These are phyloP conservation scores for Megamerina dolium DNA, from an alignment of 2,888 invertebrate species.

Conservation along the genomic window DNA sequence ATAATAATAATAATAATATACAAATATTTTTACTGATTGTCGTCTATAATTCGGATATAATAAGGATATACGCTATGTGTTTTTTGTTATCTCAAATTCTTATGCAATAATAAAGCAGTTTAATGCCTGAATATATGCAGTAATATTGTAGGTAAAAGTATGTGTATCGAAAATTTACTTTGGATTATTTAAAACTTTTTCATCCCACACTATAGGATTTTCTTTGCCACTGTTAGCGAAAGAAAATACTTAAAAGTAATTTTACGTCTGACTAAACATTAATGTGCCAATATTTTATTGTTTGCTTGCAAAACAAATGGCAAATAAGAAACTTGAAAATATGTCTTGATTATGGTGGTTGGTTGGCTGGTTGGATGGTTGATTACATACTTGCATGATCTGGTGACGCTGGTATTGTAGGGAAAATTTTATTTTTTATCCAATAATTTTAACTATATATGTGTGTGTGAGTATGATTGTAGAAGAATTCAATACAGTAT, in stretches of 20 bases:
- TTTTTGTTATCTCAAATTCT: too few relatives aligned
- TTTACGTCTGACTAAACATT: slow-evolving; percentile 51
- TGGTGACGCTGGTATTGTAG: too few relatives aligned
- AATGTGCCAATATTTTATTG: slow-evolving; percentile 51
- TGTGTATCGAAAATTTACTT: slow-evolving; percentile 23
- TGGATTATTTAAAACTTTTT: slow-evolving; percentile 34
- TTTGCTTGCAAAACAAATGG: slow-evolving; percentile 39
- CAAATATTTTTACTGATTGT: too few relatives aligned
- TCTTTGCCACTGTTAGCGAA: background rate
- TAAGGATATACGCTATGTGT: too few relatives aligned
- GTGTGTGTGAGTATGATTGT: too few relatives aligned
- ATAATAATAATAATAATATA: too few relatives aligned
- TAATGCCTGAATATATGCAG: slow-evolving; percentile 29
- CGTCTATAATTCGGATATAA: too few relatives aligned
- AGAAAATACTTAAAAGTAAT: slow-evolving; percentile 48
- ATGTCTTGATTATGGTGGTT: slow-evolving; percentile 29
- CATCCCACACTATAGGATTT: background rate
- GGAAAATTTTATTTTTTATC: too few relatives aligned
- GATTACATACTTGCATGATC: background rate
- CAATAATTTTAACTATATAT: too few relatives aligned
- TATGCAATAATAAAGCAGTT: slow-evolving; percentile 31
- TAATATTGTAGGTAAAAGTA: too few relatives aligned
- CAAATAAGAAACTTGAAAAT: slow-evolving; percentile 25
- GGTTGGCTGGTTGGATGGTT: too few relatives aligned
- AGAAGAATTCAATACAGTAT: too few relatives aligned